Evolutionary conservation across 1,140 invertebrate genomes (phyloP).

Genomic region (Pseudobourletiella spinata): DNA sequence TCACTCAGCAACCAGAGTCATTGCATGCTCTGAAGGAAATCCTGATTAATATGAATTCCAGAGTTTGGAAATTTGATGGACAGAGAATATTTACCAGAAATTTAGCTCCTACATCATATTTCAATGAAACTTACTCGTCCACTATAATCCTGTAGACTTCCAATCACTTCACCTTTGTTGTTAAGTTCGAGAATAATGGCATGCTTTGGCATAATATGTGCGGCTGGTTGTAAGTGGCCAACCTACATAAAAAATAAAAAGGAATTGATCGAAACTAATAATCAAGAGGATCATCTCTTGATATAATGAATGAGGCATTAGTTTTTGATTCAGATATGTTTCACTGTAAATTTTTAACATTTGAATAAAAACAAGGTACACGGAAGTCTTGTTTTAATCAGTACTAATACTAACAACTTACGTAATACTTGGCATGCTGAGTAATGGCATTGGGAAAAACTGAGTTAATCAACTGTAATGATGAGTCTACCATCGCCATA

Average conservation of each 20-base stretch:
- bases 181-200: slow-evolving; percentile 47
- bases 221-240: slow-evolving; percentile 42
- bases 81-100: not conserved
- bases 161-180: slow-evolving; percentile 56
- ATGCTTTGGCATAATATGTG: slow-evolving; percentile 9
- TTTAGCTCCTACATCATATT: not conserved
- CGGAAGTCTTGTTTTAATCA: too few species aligned
- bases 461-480: slow-evolving; percentile 24
- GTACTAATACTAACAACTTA: too few species aligned
- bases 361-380: too few species aligned
- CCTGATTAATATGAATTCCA: too few species aligned
- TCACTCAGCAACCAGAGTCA: too few species aligned
- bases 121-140: slow-evolving; percentile 40
- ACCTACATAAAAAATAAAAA: slow-evolving; percentile 42
- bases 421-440: slow-evolving; percentile 28
- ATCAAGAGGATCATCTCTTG: not conserved
- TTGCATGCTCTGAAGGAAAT: too few species aligned
- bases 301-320: not conserved
- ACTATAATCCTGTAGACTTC: slow-evolving; percentile 47
- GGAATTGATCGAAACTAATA: not conserved
- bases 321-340: too few species aligned
- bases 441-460: slow-evolving; percentile 28
- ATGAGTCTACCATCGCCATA: slow-evolving; percentile 29
- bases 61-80: not conserved
- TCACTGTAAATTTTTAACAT: too few species aligned